phyloP scores from a whole-genome alignment of 2,113 vertebrate species.

The Sturnus vulgaris region DNA sequence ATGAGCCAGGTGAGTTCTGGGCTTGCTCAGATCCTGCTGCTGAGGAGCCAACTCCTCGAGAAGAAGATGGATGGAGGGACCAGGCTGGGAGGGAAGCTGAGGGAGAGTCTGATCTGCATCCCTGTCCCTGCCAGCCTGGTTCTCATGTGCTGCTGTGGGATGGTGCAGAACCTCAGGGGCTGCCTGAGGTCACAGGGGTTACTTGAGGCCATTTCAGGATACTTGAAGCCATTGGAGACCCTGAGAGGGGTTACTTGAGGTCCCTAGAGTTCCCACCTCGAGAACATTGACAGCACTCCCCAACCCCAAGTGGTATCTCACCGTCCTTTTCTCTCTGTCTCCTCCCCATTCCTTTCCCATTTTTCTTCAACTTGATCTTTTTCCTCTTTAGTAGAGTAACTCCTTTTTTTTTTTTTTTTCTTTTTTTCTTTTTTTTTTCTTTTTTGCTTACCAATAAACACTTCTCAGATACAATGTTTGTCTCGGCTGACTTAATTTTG shows the following conservation, averaged over 20 bases:
- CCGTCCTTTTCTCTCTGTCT: not conserved
- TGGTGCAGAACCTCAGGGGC: too few relatives aligned
- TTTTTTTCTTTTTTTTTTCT: not conserved
- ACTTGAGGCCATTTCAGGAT: not conserved
- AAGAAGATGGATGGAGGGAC: too few relatives aligned
- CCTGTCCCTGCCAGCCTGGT: not conserved
- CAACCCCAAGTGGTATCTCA: accelerated
- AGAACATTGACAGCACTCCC: too few relatives aligned
- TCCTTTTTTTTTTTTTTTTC: not conserved
- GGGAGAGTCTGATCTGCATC: too few relatives aligned
- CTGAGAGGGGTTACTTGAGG: not conserved
- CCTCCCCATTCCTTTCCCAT: not conserved
- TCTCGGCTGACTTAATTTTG: accelerated
- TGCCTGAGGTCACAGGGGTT: not conserved
- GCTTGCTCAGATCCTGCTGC: not conserved
- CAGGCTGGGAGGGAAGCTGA: not conserved
- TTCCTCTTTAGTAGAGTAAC: not conserved
- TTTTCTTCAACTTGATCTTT: not conserved
- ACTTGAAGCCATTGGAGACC: not conserved
- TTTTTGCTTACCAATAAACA: not conserved
- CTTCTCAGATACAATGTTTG: not conserved
- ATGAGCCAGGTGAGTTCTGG: not conserved
- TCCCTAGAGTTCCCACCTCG: too few relatives aligned
- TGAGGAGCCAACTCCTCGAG: accelerated
- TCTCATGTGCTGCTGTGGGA: not conserved